Percentiles rank a stretch among this genome's conserved stretches.
Conservation (phyloP, 1,140 invertebrate species). For the Drosophila kurseongensis region DNA sequence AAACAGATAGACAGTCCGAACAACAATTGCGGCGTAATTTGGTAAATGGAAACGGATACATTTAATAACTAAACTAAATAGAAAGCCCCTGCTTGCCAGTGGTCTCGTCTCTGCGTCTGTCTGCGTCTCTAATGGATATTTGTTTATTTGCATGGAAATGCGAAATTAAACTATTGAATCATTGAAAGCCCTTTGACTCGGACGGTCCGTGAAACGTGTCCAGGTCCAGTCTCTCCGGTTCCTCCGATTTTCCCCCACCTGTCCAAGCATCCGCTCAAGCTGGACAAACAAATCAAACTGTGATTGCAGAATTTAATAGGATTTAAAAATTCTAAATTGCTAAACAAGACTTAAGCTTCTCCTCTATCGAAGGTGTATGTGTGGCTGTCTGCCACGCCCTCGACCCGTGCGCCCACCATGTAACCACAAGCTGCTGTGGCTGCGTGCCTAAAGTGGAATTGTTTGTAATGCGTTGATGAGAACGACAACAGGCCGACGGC, state of each 20-base stretch:
- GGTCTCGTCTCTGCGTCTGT: background rate
- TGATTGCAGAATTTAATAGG: slow-evolving; percentile 74
- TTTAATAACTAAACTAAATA: slow-evolving; percentile 80
- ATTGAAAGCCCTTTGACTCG: slow-evolving; percentile 68
- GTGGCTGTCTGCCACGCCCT: slow-evolving; percentile 14
- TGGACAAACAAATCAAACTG: slow-evolving; percentile 68
- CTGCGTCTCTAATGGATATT: slow-evolving; percentile 43
- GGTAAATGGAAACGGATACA: slow-evolving; percentile 73
- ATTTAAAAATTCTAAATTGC: slow-evolving; percentile 79
- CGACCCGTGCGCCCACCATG: background rate
- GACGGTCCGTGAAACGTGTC: slow-evolving; percentile 34
- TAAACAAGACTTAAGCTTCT: slow-evolving; percentile 65
- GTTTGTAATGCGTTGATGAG: slow-evolving; percentile 75
- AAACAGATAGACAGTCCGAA: slow-evolving; percentile 29
- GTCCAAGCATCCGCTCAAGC: background rate
- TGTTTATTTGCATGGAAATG: slow-evolving; percentile 65
- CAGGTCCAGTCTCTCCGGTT: slow-evolving; percentile 6
- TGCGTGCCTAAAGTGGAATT: slow-evolving; percentile 75
- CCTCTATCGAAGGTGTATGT: slow-evolving; percentile 23
- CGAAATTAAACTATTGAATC: slow-evolving; percentile 73
- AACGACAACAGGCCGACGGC: slow-evolving; percentile 23
- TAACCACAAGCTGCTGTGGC: slow-evolving; percentile 74
- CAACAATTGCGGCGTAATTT: slow-evolving; percentile 62
- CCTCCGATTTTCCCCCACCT: slow-evolving; percentile 17
- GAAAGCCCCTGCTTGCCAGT: slow-evolving; percentile 34